Evolutionary conservation across 1,140 invertebrate species (phyloP).

Genomic region (Samia ricini): DNA sequence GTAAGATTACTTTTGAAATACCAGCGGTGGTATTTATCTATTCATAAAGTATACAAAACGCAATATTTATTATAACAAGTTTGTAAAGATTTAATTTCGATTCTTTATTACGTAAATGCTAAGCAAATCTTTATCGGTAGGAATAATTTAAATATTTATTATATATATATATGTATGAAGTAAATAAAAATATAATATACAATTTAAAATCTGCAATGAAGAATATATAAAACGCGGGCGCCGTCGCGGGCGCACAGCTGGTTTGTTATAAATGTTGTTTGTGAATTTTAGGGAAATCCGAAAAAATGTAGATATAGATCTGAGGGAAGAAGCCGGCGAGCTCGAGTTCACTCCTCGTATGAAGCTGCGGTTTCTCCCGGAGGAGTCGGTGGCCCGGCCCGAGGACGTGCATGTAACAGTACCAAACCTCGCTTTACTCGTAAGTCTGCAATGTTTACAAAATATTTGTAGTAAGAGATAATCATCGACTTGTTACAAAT

Average conservation of each 20-base stretch:
- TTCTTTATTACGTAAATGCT: too few species aligned
- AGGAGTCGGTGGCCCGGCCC: constrained; percentile 6
- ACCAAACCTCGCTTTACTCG: constrained; percentile 10
- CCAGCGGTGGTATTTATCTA: background rate
- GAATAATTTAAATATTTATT: too few species aligned
- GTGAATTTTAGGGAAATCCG: constrained; percentile 6
- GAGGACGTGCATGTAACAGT: constrained; percentile 7
- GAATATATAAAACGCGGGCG: too few species aligned
- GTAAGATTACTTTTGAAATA: constrained; percentile 73
- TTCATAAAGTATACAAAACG: background rate
- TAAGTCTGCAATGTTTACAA: background rate
- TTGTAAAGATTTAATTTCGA: too few species aligned
- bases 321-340: constrained; percentile 3
- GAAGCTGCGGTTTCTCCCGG: constrained; percentile 11
- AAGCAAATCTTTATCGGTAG: too few species aligned
- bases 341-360: constrained; percentile 14
- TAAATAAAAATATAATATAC: background rate
- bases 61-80: too few species aligned
- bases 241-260: too few species aligned
- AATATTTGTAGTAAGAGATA: background rate
- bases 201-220: background rate
- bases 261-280: too few species aligned
- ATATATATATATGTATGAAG: too few species aligned
- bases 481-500: too few species aligned
- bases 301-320: constrained; percentile 8